A percentile compares a stretch with the other conserved stretches of the same genome.
phyloP scores from a whole-genome alignment of 2,888 invertebrate species.

The Acholoe squamosa region DNA sequence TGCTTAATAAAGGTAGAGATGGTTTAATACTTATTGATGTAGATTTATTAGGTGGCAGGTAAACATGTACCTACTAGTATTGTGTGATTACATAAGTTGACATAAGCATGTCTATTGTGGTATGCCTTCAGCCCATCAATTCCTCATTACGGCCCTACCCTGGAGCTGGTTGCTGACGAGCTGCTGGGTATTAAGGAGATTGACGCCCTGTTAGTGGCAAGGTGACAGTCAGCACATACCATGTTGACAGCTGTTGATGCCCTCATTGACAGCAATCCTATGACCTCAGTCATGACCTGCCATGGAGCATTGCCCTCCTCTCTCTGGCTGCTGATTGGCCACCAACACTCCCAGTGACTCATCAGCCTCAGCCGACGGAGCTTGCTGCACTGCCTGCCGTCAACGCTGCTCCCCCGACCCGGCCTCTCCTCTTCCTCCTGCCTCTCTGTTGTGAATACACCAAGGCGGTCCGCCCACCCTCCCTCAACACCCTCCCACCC shows the following conservation, averaged over 20 bases:
- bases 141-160: not conserved
- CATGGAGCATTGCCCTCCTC: not conserved
- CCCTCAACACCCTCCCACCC: not conserved
- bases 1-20: too few species aligned
- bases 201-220: too few species aligned
- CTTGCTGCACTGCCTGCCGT: conserved; percentile 5
- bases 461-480: not conserved
- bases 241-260: conserved; percentile 16
- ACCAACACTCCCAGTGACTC: not conserved
- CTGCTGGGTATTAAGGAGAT: too few species aligned
- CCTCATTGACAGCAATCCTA: conserved; percentile 20
- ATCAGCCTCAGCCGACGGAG: not conserved
- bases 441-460: conserved; percentile 17
- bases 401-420: conserved; percentile 4
- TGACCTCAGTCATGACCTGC: conserved; percentile 2
- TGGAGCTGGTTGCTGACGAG: not conserved
- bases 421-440: not conserved
- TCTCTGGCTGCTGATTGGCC: conserved; percentile 2
- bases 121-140: not conserved
- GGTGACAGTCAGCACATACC: not conserved
- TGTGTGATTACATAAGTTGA: not conserved
- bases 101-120: not conserved
- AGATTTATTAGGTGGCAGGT: too few species aligned
- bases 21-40: too few species aligned
- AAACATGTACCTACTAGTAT: too few species aligned